Evolutionary conservation across 53 echinoderm and acorn worm genomes (phyloP).

Genomic region (Arbacia lixula): DNA sequence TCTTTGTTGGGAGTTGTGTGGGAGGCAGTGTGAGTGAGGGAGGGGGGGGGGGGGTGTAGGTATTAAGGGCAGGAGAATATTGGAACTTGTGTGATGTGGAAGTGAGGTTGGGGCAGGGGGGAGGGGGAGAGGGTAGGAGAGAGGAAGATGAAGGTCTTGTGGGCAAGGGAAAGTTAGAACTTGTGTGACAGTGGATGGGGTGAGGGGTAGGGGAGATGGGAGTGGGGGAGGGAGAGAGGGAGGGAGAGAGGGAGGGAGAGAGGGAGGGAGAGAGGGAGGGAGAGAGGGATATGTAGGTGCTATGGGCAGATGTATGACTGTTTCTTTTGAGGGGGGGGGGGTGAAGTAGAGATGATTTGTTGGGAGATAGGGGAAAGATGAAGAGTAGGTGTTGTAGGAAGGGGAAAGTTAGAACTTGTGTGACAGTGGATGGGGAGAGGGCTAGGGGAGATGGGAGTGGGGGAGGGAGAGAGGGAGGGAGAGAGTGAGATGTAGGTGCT

Average conservation of each 20-base stretch:
- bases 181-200: background rate
- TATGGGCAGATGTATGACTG: too few relatives aligned
- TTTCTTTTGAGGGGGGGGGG: background rate
- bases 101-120: background rate
- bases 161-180: background rate
- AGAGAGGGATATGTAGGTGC: too few relatives aligned
- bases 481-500: background rate
- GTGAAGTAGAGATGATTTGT: background rate
- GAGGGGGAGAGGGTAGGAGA: background rate
- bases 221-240: background rate
- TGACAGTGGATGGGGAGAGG: too few relatives aligned
- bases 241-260: background rate
- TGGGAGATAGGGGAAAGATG: background rate
- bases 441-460: too few relatives aligned
- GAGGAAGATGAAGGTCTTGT: background rate
- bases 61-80: background rate
- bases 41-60: background rate
- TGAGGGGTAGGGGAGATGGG: background rate
- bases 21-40: background rate
- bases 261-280: background rate
- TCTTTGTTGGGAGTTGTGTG: too few relatives aligned
- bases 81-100: background rate
- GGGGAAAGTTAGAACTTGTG: too few relatives aligned
- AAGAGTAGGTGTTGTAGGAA: background rate
- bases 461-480: background rate